phyloP scores from a whole-genome alignment of 2,113 vertebrate species.

The Bothrops jararaca region DNA sequence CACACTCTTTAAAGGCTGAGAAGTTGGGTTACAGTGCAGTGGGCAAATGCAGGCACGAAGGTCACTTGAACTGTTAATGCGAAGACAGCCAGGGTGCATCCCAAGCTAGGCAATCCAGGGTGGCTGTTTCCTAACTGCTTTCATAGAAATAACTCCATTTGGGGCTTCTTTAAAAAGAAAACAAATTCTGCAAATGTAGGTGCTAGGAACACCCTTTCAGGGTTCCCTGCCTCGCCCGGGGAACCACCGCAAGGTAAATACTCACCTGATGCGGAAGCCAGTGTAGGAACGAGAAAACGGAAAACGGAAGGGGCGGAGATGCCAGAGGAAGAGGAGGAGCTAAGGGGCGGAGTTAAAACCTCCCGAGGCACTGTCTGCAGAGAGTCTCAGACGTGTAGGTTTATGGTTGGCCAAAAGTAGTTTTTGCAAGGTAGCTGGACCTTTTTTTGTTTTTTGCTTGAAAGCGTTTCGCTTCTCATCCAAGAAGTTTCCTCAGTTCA shows the following conservation, averaged over 20 bases:
- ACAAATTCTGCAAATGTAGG: background rate
- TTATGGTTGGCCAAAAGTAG: background rate
- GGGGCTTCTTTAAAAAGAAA: background rate
- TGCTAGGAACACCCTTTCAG: background rate
- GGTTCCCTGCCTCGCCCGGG: background rate
- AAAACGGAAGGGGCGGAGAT: background rate
- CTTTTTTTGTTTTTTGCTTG: background rate
- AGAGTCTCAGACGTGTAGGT: fast-evolving
- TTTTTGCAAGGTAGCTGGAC: background rate
- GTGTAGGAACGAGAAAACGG: too few species aligned
- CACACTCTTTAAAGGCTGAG: background rate
- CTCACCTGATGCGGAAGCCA: background rate
- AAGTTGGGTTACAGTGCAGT: background rate
- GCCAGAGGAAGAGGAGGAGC: conserved; percentile 9
- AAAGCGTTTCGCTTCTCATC: background rate
- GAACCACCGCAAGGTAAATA: background rate
- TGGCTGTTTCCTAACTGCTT: background rate
- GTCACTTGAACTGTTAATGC: background rate
- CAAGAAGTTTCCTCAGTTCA: background rate
- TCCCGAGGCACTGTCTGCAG: background rate
- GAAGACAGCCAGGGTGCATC: background rate
- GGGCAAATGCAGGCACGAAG: background rate
- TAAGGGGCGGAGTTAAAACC: background rate
- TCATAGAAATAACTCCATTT: background rate
- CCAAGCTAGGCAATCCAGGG: background rate